These are phyloP conservation scores for Aricia artaxerxes DNA, from an alignment of 2,888 invertebrate species.

Conservation along the genomic window DNA sequence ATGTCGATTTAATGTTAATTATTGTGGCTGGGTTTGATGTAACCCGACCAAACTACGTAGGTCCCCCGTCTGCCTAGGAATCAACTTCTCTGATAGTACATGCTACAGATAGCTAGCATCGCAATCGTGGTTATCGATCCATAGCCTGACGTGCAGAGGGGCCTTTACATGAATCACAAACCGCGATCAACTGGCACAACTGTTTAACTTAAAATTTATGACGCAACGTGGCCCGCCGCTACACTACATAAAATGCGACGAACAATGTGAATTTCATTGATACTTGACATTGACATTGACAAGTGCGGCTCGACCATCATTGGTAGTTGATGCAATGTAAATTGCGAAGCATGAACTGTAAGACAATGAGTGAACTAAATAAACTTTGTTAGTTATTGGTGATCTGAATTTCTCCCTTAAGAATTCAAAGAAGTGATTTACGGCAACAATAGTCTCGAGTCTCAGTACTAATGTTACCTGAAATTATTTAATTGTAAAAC, in stretches of 20 bases:
- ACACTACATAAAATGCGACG: neutral
- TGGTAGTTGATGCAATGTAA: slow-evolving; percentile 2
- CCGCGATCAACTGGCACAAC: neutral
- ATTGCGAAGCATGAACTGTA: neutral
- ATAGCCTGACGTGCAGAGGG: neutral
- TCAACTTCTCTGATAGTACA: too few relatives aligned
- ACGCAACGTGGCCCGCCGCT: neutral
- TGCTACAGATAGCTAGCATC: too few relatives aligned
- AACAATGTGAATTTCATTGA: slow-evolving; percentile 15
- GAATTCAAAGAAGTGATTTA: neutral
- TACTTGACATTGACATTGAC: slow-evolving; percentile 27
- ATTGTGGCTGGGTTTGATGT: too few relatives aligned
- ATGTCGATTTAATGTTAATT: too few relatives aligned
- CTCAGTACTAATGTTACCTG: too few relatives aligned
- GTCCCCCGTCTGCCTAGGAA: too few relatives aligned
- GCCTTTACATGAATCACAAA: neutral
- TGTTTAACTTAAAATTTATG: neutral
- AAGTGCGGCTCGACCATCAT: slow-evolving; percentile 1
- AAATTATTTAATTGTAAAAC: too few relatives aligned
- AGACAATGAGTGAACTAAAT: neutral
- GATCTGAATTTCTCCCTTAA: neutral
- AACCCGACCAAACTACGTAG: too few relatives aligned
- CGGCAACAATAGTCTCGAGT: neutral
- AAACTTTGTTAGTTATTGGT: neutral
- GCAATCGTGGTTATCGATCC: too few relatives aligned